A percentile compares a stretch with the other conserved stretches of the same genome.
These are phyloP conservation scores for Cecidostiba fungosa DNA, from an alignment of 2,888 invertebrate species.

Conservation along the genomic window DNA sequence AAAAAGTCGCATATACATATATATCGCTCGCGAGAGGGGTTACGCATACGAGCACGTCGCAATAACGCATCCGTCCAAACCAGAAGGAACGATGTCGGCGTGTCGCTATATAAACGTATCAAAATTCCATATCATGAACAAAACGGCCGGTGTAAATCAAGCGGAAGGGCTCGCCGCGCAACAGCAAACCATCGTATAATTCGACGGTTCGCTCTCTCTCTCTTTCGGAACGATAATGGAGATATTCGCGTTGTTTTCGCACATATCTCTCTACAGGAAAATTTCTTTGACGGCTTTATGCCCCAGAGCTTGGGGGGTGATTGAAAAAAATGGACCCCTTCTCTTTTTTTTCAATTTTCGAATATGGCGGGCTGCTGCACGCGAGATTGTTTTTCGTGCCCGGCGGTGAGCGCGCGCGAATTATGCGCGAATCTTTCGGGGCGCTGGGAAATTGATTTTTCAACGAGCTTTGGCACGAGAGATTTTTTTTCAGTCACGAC, in stretches of 20 bases:
- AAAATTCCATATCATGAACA: constrained; percentile 59
- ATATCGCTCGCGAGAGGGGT: not conserved
- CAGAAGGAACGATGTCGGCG: constrained; percentile 46
- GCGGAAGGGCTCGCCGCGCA: constrained; percentile 36
- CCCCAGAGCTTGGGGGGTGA: not conserved
- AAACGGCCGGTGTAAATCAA: constrained; percentile 60
- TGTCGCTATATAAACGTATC: constrained; percentile 57
- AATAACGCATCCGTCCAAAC: constrained; percentile 55
- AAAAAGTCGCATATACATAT: not conserved
- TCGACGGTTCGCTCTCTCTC: constrained; percentile 62
- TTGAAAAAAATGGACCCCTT: not conserved
- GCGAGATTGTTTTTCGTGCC: not conserved
- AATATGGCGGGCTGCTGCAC: not conserved
- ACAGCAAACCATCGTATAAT: constrained; percentile 56
- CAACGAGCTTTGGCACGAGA: not conserved
- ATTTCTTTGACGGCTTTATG: constrained; percentile 36
- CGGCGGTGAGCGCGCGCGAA: not conserved
- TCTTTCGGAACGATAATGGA: constrained; percentile 53
- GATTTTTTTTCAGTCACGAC: not conserved
- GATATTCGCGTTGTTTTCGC: constrained; percentile 35
- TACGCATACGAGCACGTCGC: not conserved
- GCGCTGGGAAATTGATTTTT: not conserved
- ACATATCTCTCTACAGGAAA: not conserved
- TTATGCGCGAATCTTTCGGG: not conserved
- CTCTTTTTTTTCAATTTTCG: constrained; percentile 8